These are phyloP conservation scores for Percina caprodes DNA, from an alignment of 2,113 vertebrate species.

Conservation along the genomic window DNA sequence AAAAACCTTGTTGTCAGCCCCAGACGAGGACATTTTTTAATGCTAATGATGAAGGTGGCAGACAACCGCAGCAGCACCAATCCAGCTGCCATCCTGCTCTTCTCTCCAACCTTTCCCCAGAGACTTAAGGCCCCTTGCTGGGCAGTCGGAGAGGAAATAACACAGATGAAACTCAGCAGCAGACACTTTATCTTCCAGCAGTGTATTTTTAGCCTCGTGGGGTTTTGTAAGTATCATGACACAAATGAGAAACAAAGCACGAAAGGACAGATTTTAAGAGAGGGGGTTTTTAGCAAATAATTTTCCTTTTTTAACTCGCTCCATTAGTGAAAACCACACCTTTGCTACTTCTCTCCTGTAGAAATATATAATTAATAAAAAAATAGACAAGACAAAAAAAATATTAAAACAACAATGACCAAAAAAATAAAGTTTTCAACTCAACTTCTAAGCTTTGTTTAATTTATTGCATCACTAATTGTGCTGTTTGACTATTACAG, in stretches of 20 bases:
- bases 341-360: conserved; percentile 71
- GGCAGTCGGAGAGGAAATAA: conserved; percentile 27
- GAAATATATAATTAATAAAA: conserved; percentile 76
- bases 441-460: conserved; percentile 67
- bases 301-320: conserved; percentile 49
- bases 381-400: conserved; percentile 80
- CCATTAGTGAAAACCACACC: conserved; percentile 60
- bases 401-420: conserved; percentile 76
- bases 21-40: conserved; percentile 48
- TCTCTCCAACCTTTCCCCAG: conserved; percentile 45
- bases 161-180: conserved; percentile 40
- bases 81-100: conserved; percentile 50
- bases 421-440: conserved; percentile 87
- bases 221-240: conserved; percentile 49
- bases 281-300: conserved; percentile 70
- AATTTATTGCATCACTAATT: conserved; percentile 48
- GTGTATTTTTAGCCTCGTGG: conserved; percentile 56
- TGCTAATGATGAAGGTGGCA: conserved; percentile 46
- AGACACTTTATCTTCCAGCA: conserved; percentile 59
- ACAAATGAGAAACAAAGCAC: conserved; percentile 44
- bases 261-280: conserved; percentile 62
- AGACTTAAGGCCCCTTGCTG: conserved; percentile 48
- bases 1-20: conserved; percentile 27
- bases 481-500: neutral
- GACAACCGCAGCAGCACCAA: conserved; percentile 38